Conservation (phyloP, 2,797 vertebrate species). For the Lophotriccus pileatus region DNA sequence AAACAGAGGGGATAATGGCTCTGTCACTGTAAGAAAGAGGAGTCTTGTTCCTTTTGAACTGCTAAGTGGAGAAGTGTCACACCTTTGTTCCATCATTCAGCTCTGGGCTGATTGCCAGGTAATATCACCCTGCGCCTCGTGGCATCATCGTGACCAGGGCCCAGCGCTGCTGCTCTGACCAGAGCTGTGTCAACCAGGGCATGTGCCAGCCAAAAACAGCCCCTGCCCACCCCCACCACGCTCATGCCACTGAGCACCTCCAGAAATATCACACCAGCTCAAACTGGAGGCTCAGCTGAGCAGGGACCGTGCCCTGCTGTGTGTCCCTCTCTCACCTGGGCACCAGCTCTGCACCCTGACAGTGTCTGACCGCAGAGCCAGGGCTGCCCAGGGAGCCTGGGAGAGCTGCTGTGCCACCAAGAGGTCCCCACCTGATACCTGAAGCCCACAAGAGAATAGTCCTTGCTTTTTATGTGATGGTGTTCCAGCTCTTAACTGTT, state of each 20-base stretch:
- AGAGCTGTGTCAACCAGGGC: fast-evolving
- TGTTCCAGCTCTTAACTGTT: not conserved
- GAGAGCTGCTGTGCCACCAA: not conserved
- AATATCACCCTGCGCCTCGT: fast-evolving
- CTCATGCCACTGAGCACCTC: fast-evolving
- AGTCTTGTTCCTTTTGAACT: not conserved
- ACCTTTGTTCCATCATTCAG: not conserved
- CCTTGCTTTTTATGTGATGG: not conserved
- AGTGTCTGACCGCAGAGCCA: not conserved
- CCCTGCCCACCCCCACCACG: not conserved
- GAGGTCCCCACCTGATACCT: not conserved
- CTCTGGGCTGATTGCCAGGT: fast-evolving
- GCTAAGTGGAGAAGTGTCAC: not conserved
- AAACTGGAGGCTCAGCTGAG: not conserved
- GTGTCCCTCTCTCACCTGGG: not conserved
- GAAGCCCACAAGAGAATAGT: not conserved
- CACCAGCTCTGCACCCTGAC: not conserved
- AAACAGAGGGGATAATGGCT: not conserved
- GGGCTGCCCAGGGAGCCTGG: not conserved
- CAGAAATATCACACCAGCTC: not conserved
- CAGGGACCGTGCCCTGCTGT: fast-evolving
- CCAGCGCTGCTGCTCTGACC: fast-evolving
- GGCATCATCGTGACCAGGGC: fast-evolving
- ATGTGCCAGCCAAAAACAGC: not conserved
- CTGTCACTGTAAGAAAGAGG: not conserved